A percentile compares a stretch with the other conserved stretches of the same genome.
phyloP scores from a whole-genome alignment of 1,140 invertebrate genomes.

The Penaeus indicus region DNA sequence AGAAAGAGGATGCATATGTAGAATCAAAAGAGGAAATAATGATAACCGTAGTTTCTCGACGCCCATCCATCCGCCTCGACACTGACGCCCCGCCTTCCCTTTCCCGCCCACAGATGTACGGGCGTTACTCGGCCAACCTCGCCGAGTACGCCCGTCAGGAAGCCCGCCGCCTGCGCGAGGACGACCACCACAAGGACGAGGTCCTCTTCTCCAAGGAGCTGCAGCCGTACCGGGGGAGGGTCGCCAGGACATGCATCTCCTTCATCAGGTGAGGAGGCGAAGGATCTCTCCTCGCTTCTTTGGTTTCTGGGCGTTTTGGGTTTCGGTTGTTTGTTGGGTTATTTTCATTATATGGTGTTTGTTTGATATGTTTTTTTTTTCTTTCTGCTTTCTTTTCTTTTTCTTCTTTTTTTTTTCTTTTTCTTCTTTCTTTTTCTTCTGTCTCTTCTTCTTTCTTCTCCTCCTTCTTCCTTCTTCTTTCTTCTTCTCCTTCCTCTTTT shows the following conservation, averaged over 20 bases:
- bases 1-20: too few relatives aligned
- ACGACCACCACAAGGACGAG: conserved; percentile 70
- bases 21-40: too few relatives aligned
- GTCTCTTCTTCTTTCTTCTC: too few relatives aligned
- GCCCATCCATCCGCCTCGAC: background rate
- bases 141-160: conserved; percentile 93
- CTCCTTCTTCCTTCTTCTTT: too few relatives aligned
- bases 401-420: too few relatives aligned
- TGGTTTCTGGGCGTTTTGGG: background rate
- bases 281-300: background rate
- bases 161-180: conserved; percentile 84
- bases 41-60: background rate
- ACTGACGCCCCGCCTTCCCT: background rate
- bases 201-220: conserved; percentile 65
- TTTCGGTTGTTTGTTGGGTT: too few relatives aligned
- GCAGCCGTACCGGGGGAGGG: conserved; percentile 70
- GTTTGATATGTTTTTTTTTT: too few relatives aligned
- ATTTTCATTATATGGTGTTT: too few relatives aligned
- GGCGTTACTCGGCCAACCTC: conserved; percentile 93
- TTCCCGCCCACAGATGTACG: conserved; percentile 88
- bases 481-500: too few relatives aligned
- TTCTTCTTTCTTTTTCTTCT: too few relatives aligned
- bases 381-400: too few relatives aligned
- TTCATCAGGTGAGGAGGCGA: conserved; percentile 55
- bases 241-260: conserved; percentile 56